phyloP scores from a whole-genome alignment of 2,888 invertebrate species.

The Hypolimnas misippus region DNA sequence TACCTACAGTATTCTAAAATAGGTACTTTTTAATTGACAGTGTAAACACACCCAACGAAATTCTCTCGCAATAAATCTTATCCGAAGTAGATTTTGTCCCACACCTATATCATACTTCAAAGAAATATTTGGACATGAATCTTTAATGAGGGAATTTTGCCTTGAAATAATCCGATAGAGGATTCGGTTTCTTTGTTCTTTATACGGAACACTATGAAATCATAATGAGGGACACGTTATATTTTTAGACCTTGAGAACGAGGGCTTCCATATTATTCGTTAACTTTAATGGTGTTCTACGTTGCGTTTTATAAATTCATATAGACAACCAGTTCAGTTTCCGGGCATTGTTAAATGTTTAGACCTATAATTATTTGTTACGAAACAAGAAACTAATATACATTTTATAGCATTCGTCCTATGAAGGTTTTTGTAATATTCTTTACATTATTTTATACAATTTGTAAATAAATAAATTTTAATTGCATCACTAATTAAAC shows the following conservation, averaged over 20 bases:
- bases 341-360: constrained; percentile 43
- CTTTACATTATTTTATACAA: not conserved
- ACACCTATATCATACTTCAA: constrained; percentile 45
- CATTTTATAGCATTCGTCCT: not conserved
- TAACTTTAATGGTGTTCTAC: not conserved
- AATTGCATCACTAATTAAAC: not conserved
- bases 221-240: constrained; percentile 46
- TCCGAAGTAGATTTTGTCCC: not conserved
- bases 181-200: constrained; percentile 49
- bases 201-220: constrained; percentile 47
- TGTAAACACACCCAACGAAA: not conserved
- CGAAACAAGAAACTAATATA: constrained; percentile 10
- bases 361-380: constrained; percentile 25
- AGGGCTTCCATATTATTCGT: constrained; percentile 13
- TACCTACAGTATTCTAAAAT: not conserved
- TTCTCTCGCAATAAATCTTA: constrained; percentile 4
- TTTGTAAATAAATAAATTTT: not conserved
- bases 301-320: constrained; percentile 34
- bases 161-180: constrained; percentile 47
- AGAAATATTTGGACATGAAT: constrained; percentile 49
- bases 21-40: not conserved
- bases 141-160: constrained; percentile 46
- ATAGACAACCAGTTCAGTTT: constrained; percentile 34
- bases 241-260: constrained; percentile 41
- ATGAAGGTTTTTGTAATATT: not conserved